These are phyloP conservation scores for Nipponia nippon DNA, from an alignment of 2,113 vertebrate species.

Conservation along the genomic window DNA sequence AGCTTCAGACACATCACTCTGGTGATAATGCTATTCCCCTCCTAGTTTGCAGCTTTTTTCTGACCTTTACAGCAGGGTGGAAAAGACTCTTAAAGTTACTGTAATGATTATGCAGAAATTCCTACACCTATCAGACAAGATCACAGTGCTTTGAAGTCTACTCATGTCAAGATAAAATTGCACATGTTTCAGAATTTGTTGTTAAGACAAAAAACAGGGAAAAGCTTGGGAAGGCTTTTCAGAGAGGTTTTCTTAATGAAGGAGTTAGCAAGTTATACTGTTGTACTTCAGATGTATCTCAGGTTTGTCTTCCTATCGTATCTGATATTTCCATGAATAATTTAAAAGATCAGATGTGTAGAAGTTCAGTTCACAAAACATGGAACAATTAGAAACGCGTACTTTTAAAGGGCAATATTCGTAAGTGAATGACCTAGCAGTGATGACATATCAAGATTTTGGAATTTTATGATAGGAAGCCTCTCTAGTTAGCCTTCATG, in stretches of 20 bases:
- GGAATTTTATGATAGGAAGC: slow-evolving; percentile 75
- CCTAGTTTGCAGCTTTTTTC: slow-evolving; percentile 75
- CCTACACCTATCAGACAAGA: slow-evolving; percentile 73
- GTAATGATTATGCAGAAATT: slow-evolving; percentile 84
- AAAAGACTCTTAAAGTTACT: slow-evolving; percentile 75
- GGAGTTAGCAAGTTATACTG: slow-evolving; percentile 77
- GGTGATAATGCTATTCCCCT: slow-evolving; percentile 70
- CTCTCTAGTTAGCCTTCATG: slow-evolving; percentile 78
- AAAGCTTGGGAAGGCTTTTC: slow-evolving; percentile 76
- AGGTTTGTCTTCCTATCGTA: slow-evolving; percentile 97
- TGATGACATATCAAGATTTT: slow-evolving; percentile 41
- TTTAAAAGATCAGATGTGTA: slow-evolving; percentile 55
- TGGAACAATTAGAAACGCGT: neutral
- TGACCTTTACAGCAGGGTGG: slow-evolving; percentile 74
- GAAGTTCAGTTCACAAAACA: slow-evolving; percentile 50
- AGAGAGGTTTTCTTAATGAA: slow-evolving; percentile 77
- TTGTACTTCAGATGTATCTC: slow-evolving; percentile 89
- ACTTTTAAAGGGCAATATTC: slow-evolving; percentile 54
- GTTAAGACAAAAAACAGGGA: slow-evolving; percentile 67
- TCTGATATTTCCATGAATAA: slow-evolving; percentile 74
- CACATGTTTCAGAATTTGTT: slow-evolving; percentile 76
- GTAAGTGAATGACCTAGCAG: slow-evolving; percentile 36
- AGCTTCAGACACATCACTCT: slow-evolving; percentile 68
- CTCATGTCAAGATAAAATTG: slow-evolving; percentile 71
- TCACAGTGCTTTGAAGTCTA: slow-evolving; percentile 72